Evolutionary conservation across 2,888 invertebrate genomes (phyloP), one percentile per base, ranked within the genome.

Genomic region (Drosophila colorata): DNA sequence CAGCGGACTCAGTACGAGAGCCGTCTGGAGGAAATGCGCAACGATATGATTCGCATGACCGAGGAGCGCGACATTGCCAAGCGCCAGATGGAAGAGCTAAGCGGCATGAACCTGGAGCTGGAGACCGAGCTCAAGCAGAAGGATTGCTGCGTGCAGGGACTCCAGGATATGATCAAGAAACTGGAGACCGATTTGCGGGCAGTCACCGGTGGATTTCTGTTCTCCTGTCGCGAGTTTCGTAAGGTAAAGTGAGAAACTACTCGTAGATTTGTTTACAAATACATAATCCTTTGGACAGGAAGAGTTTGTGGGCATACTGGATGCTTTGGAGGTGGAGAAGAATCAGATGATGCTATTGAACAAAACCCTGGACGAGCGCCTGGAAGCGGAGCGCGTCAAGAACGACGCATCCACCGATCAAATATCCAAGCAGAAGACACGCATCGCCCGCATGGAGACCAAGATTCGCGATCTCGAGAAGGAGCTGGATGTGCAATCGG

Each of bases 141-240:
- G 58, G 87, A 91, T 2, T 44, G 59, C 3, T 41, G 58, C 18
- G 83, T 91, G n/a, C 55, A 56, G 0, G 66, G 83, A 4, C 69
- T 91, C 2, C 82, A 90, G 48, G 74, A 75, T 0, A 66, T 74
- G 14, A 77, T 87, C 6, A 77, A 84, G 60, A 87, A 83, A 23
- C 65, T 92, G 38, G 92, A 92, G 61, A 72, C 72, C 3, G 91
- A 92, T 74, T 67, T 92, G 31, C 90, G 89, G 25, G 87, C 90
- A 0, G 65, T 91, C 13, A 89, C 90, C 18, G 92, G 92, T 6
- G 92, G 90, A 35, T 92, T 90, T 74, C 74, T 92, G 0, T 92
- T 92, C 75, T 88, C 91, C 2, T 92, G 92, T 38, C 88, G 91
- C 33, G 90, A 92, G 53, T 87, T 92, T 55, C 90, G 89, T 31